Percentiles rank a stretch among this genome's conserved stretches.
Evolutionary conservation across 92 coral and sea anemone genomes (phyloP).

Genomic region (Chrysogorgia sp.): DNA sequence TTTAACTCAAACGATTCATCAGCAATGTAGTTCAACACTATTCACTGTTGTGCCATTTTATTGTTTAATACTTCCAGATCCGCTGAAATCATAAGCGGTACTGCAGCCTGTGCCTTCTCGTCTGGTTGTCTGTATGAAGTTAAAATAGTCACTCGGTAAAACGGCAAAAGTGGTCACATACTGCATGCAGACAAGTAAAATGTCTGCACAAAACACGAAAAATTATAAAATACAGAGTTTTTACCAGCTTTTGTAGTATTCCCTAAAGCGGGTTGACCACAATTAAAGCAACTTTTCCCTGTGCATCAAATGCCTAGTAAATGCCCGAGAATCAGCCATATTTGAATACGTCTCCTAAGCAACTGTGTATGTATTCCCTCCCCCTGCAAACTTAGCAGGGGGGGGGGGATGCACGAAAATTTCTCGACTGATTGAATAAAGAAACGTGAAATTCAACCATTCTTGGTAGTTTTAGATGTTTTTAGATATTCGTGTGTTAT

Average conservation of each 20-base stretch:
- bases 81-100: no score
- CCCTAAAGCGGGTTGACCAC: background rate
- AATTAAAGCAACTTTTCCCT: background rate
- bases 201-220: background rate
- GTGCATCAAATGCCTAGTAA: background rate
- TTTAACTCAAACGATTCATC: no score
- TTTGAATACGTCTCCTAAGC: constrained; percentile 25
- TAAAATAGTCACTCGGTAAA: no score
- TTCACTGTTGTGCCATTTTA: no score
- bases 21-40: no score
- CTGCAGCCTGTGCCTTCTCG: no score
- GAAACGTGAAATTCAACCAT: no score
- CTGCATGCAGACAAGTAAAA: no score
- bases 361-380: background rate
- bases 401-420: background rate
- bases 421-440: background rate
- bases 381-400: background rate
- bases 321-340: constrained; percentile 21
- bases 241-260: background rate
- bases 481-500: background rate
- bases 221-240: background rate
- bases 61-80: no score
- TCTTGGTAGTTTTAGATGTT: background rate
- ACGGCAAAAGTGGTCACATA: no score
- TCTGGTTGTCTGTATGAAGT: no score